These are phyloP conservation scores for Clarias platycephalus DNA, from an alignment of 2,797 vertebrate species.

Conservation along the genomic window DNA sequence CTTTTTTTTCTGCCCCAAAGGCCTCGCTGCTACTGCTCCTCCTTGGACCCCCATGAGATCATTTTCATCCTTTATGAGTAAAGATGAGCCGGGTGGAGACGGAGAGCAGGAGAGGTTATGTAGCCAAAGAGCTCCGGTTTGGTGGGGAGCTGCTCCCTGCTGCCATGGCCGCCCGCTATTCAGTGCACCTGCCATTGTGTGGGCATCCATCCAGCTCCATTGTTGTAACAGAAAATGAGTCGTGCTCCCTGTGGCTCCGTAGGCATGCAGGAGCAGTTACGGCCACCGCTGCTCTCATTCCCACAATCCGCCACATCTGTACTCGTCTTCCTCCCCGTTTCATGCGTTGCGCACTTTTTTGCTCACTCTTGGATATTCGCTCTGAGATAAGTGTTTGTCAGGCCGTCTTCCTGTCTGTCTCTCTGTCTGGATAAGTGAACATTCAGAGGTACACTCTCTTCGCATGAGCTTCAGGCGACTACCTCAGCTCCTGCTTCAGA, in stretches of 20 bases:
- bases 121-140: constrained; percentile 69
- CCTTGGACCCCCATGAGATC: constrained; percentile 73
- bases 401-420: constrained; percentile 20
- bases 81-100: constrained; percentile 71
- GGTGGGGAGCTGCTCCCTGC: constrained; percentile 70
- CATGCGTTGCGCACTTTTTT: background rate
- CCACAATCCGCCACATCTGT: constrained; percentile 50
- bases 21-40: constrained; percentile 63
- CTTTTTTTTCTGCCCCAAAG: constrained; percentile 67
- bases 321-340: background rate
- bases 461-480: constrained; percentile 68
- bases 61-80: constrained; percentile 81
- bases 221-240: constrained; percentile 73
- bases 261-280: constrained; percentile 72
- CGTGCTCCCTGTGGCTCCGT: constrained; percentile 71
- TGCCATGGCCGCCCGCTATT: constrained; percentile 74
- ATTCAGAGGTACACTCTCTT: constrained; percentile 56
- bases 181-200: constrained; percentile 80
- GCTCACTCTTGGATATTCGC: background rate
- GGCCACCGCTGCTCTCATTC: constrained; percentile 60
- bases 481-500: constrained; percentile 68
- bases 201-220: constrained; percentile 73
- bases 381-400: constrained; percentile 21
- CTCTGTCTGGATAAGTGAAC: constrained; percentile 41
- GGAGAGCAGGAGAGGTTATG: constrained; percentile 75